Conservation (phyloP, 2,113 vertebrate genomes). For the Oncorhynchus clarkii region DNA sequence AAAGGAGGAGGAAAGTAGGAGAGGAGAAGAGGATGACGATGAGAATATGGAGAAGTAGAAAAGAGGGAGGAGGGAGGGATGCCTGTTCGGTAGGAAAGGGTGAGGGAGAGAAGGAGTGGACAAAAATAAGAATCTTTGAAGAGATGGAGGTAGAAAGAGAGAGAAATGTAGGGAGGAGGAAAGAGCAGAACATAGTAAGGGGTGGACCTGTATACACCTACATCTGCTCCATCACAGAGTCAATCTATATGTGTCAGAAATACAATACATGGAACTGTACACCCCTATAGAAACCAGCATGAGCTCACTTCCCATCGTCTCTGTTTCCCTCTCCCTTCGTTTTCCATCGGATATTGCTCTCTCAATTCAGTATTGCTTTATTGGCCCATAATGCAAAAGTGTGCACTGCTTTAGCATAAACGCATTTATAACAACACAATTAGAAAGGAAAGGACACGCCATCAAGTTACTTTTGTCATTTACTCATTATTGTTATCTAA, state of each 20-base stretch:
- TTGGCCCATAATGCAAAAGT: too few relatives aligned
- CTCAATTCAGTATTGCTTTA: too few relatives aligned
- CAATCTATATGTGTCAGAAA: neutral
- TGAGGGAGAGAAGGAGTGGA: neutral
- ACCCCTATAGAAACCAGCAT: neutral
- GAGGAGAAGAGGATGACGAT: constrained; percentile 14
- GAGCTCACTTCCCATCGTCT: neutral
- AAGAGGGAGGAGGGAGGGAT: neutral
- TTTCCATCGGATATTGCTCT: neutral
- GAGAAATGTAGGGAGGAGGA: neutral
- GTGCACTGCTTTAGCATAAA: too few relatives aligned
- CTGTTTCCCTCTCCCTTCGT: neutral
- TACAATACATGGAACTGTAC: neutral
- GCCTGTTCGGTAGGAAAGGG: neutral
- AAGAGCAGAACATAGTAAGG: neutral
- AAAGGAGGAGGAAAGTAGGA: constrained; percentile 19
- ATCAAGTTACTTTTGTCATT: too few relatives aligned
- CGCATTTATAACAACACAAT: too few relatives aligned
- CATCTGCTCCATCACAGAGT: neutral
- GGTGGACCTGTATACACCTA: neutral
- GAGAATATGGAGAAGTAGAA: neutral
- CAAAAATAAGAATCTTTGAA: neutral
- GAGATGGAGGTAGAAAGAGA: neutral
- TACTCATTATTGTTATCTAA: too few relatives aligned
- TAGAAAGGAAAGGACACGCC: too few relatives aligned